Evolutionary conservation across 2,888 invertebrate genomes (phyloP).

Genomic region (Chloromyia formosa): DNA sequence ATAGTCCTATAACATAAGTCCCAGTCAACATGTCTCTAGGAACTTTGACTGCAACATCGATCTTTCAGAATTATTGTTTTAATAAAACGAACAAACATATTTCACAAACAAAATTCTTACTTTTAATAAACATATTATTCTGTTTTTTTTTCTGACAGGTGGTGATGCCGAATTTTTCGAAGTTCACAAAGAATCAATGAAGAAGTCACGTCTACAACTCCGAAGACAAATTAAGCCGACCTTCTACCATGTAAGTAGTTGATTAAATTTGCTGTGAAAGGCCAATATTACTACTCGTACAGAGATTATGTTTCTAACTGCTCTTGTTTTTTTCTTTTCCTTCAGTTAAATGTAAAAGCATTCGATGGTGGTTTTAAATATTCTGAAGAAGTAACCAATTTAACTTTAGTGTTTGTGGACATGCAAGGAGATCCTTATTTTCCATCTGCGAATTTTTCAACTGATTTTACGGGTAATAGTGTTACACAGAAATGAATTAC

Average conservation of each 20-base stretch:
- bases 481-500: neutral
- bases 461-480: constrained; percentile 54
- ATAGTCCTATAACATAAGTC: too few species aligned
- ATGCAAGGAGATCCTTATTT: constrained; percentile 66
- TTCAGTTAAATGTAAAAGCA: constrained; percentile 64
- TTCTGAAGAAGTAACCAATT: constrained; percentile 53
- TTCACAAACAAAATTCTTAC: too few species aligned
- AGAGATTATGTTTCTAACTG: neutral
- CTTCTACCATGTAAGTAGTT: constrained; percentile 51
- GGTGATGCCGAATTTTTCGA: constrained; percentile 52
- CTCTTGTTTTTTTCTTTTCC: neutral
- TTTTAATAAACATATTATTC: too few species aligned
- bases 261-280: neutral
- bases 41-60: too few species aligned
- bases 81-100: too few species aligned
- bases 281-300: neutral
- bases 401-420: constrained; percentile 65
- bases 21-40: too few species aligned
- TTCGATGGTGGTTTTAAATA: constrained; percentile 63
- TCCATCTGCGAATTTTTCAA: constrained; percentile 48
- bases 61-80: too few species aligned
- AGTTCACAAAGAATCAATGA: constrained; percentile 51
- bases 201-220: constrained; percentile 51
- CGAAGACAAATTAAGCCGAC: constrained; percentile 48
- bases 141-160: too few species aligned